Conservation (phyloP, 2,888 invertebrate species). For the Campoplex capitator region DNA sequence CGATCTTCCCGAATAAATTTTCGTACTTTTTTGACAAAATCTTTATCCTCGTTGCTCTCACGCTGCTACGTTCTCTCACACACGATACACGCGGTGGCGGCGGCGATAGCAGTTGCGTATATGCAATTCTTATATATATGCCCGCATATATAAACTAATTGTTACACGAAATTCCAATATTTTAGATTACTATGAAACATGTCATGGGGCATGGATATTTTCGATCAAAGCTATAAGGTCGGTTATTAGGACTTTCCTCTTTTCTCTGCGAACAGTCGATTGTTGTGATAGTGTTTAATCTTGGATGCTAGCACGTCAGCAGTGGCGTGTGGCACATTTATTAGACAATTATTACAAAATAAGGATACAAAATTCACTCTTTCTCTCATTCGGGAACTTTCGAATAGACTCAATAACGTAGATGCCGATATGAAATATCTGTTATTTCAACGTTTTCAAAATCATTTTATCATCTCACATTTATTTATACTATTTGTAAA, state of each 20-base stretch:
- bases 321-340: not conserved
- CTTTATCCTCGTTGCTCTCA: not conserved
- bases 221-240: not conserved
- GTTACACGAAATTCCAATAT: not conserved
- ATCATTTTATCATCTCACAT: not conserved
- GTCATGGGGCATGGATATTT: not conserved
- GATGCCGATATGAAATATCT: not conserved
- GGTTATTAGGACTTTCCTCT: not conserved
- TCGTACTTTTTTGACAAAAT: conserved; percentile 7
- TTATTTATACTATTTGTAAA: not conserved
- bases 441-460: not conserved
- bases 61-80: not conserved
- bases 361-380: not conserved
- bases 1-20: conserved; percentile 21
- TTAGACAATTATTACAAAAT: not conserved
- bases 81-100: not conserved
- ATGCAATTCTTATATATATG: not conserved
- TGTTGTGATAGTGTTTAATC: not conserved
- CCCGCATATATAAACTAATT: not conserved
- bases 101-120: not conserved
- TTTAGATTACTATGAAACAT: not conserved
- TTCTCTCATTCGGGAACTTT: not conserved
- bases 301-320: not conserved
- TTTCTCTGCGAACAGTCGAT: too few relatives aligned
- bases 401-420: not conserved